These are phyloP conservation scores for Cairina moschata DNA, from an alignment of 2,113 vertebrate species.

Conservation along the genomic window DNA sequence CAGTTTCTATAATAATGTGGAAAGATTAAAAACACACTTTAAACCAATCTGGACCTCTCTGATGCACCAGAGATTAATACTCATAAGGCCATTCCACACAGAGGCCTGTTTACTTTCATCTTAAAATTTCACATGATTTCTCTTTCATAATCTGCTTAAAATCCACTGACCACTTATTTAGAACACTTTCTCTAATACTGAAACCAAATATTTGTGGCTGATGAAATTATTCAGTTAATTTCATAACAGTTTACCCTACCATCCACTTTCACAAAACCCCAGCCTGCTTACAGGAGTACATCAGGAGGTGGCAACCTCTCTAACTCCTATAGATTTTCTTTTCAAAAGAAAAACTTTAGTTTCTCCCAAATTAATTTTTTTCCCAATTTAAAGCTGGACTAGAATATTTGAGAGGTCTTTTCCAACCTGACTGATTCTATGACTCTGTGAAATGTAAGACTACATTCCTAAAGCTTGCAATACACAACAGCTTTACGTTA, in stretches of 20 bases:
- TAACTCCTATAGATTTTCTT: not conserved
- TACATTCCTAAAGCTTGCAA: not conserved
- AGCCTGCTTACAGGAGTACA: not conserved
- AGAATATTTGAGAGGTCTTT: no score
- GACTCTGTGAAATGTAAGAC: not conserved
- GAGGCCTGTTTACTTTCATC: not conserved
- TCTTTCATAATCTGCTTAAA: not conserved
- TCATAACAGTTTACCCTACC: not conserved
- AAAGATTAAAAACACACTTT: not conserved
- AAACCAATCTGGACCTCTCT: not conserved
- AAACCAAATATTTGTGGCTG: not conserved
- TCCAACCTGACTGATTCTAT: no score
- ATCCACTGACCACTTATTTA: not conserved
- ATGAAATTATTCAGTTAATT: not conserved
- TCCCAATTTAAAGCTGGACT: no score
- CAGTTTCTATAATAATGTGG: not conserved
- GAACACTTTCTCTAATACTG: not conserved
- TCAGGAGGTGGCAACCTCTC: not conserved
- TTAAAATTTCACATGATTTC: not conserved
- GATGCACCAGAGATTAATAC: not conserved
- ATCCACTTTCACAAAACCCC: not conserved
- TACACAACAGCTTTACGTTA: not conserved
- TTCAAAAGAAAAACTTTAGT: not conserved
- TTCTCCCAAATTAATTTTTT: not conserved
- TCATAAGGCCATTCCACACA: not conserved